Percentiles rank a stretch among this genome's conserved stretches.
Evolutionary conservation across 23 tunicate genomes (phyloP).

Genomic region (Clavelina lepadiformis): DNA sequence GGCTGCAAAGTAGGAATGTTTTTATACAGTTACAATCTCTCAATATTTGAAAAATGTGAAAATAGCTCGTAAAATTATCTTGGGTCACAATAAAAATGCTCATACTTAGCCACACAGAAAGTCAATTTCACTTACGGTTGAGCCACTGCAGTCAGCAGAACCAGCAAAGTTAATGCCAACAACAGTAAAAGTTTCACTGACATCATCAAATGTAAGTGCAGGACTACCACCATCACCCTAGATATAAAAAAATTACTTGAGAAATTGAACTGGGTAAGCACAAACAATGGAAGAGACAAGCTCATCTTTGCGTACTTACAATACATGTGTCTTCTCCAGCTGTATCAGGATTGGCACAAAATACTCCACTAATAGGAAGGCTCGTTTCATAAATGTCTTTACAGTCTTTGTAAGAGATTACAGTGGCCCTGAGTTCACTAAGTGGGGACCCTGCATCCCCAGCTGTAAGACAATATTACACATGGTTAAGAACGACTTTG

Average conservation of each 20-base stretch:
- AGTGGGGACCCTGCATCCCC: constrained; percentile 5
- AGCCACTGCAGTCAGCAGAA: constrained; percentile 42
- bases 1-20: no score
- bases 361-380: constrained; percentile 68
- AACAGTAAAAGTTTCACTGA: constrained; percentile 30
- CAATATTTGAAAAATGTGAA: no score
- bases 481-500: background rate
- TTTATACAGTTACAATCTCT: no score
- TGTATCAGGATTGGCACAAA: constrained; percentile 61
- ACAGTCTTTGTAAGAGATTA: constrained; percentile 6
- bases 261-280: no score
- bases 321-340: constrained; percentile 69
- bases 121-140: constrained; percentile 21
- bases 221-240: constrained; percentile 93
- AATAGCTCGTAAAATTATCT: no score
- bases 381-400: constrained; percentile 19
- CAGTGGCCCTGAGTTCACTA: constrained; percentile 36
- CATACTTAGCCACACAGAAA: background rate
- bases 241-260: background rate
- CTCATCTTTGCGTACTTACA: constrained; percentile 28
- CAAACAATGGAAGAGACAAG: background rate
- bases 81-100: background rate
- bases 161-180: constrained; percentile 83
- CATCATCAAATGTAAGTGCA: constrained; percentile 40
- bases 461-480: background rate